Evolutionary conservation across 2,888 invertebrate genomes (phyloP).

Genomic region (Rhagophthalmus giganteus): DNA sequence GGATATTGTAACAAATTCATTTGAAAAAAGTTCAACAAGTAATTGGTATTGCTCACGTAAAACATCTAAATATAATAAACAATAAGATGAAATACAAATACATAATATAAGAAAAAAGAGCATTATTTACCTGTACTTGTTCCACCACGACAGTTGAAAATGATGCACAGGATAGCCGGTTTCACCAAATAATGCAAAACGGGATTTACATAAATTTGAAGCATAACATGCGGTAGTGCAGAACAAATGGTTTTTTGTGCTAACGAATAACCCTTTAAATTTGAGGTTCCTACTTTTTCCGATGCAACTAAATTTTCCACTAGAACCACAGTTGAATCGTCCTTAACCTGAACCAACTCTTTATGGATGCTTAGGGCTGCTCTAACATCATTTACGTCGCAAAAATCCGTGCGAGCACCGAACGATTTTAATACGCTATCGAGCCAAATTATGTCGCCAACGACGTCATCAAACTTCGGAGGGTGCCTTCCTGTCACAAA

Average conservation of each 20-base stretch:
- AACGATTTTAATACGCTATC: constrained; percentile 54
- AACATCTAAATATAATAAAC: constrained; percentile 53
- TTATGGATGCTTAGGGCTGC: constrained; percentile 64
- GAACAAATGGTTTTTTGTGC: constrained; percentile 67
- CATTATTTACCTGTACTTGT: constrained; percentile 48
- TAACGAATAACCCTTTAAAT: constrained; percentile 67
- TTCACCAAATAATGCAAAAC: constrained; percentile 69
- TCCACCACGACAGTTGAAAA: constrained; percentile 46
- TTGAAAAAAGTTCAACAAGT: background rate
- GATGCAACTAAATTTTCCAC: constrained; percentile 54
- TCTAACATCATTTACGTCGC: constrained; percentile 57
- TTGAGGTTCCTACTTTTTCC: constrained; percentile 55
- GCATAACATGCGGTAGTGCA: constrained; percentile 70
- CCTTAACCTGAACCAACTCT: constrained; percentile 56
- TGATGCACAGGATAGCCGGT: constrained; percentile 62
- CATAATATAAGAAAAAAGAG: too few relatives aligned
- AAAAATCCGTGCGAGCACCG: constrained; percentile 52
- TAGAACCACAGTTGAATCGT: constrained; percentile 49
- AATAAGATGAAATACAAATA: constrained; percentile 9
- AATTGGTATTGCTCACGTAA: background rate
- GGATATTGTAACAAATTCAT: background rate
- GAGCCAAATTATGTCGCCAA: constrained; percentile 61
- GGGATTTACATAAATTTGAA: constrained; percentile 78
- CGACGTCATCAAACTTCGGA: constrained; percentile 56
- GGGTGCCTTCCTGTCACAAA: constrained; percentile 53